Conservation (phyloP, 2,888 invertebrate genomes). For the Mellilla xanthometata region DNA sequence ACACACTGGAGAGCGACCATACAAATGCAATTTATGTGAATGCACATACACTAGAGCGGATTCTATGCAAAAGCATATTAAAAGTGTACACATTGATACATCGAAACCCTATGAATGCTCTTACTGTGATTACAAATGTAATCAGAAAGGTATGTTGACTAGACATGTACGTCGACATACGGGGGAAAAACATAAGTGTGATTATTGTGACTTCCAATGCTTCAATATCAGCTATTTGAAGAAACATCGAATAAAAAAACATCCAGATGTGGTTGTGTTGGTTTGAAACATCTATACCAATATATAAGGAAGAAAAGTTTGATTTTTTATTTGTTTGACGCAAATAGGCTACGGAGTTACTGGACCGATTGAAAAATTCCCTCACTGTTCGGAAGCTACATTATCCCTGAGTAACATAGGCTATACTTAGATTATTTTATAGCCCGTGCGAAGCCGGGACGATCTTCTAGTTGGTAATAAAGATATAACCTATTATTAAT, state of each 20-base stretch:
- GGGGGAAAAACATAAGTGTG: slow-evolving; percentile 6
- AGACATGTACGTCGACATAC: slow-evolving; percentile 9
- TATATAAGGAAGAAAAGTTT: too few relatives aligned
- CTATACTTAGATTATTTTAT: too few relatives aligned
- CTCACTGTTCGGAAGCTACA: too few relatives aligned
- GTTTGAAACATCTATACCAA: too few relatives aligned
- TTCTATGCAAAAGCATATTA: slow-evolving; percentile 16
- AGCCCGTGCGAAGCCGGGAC: too few relatives aligned
- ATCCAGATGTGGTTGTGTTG: background rate
- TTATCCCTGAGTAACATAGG: too few relatives aligned
- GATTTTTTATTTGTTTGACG: too few relatives aligned
- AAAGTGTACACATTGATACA: slow-evolving; percentile 14
- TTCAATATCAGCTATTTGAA: slow-evolving; percentile 1
- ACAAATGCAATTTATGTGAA: slow-evolving; percentile 10
- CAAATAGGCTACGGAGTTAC: too few relatives aligned
- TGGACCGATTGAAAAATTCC: too few relatives aligned
- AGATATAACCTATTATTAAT: too few relatives aligned
- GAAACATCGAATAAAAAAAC: slow-evolving; percentile 5
- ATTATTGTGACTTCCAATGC: slow-evolving; percentile 1
- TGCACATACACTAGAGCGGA: slow-evolving; percentile 4
- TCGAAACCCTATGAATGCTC: slow-evolving; percentile 16
- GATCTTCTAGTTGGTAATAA: too few relatives aligned
- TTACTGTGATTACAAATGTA: slow-evolving; percentile 7
- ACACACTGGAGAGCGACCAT: slow-evolving; percentile 12
- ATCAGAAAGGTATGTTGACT: background rate